phyloP scores from a whole-genome alignment of 2,888 invertebrate species.

The Ischnura elegans region DNA sequence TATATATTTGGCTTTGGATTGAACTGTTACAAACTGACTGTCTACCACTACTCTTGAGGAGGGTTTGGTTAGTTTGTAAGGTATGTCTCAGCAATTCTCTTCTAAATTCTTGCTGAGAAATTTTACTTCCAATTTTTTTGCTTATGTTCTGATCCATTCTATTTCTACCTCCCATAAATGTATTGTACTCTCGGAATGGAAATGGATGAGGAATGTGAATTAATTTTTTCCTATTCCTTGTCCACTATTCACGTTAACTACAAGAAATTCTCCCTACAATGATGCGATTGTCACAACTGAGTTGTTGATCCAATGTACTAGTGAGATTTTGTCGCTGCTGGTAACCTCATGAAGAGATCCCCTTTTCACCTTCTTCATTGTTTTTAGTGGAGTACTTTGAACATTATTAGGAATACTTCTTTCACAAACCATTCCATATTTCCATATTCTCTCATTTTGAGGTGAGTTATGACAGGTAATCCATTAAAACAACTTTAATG shows the following conservation, averaged over 20 bases:
- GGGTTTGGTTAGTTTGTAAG: too few relatives aligned
- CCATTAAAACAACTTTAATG: background rate
- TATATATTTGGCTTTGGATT: too few relatives aligned
- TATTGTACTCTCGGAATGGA: background rate
- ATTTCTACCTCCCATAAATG: background rate
- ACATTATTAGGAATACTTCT: background rate
- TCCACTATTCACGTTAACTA: background rate
- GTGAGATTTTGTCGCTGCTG: background rate
- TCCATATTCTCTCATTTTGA: background rate
- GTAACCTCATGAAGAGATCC: background rate
- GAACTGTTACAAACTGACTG: too few relatives aligned
- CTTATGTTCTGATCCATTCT: background rate
- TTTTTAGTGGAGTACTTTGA: background rate
- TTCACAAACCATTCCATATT: background rate
- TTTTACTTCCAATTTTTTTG: too few relatives aligned
- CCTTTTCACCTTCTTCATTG: background rate
- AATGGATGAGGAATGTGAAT: background rate
- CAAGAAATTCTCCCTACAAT: background rate
- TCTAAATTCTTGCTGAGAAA: too few relatives aligned
- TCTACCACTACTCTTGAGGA: too few relatives aligned
- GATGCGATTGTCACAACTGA: background rate
- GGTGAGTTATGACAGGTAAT: background rate
- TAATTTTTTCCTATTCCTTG: background rate
- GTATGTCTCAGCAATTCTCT: too few relatives aligned
- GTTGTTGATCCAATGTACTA: background rate